These are phyloP conservation scores for Conops quadrifasciatus DNA, from an alignment of 2,888 invertebrate species.

Conservation along the genomic window DNA sequence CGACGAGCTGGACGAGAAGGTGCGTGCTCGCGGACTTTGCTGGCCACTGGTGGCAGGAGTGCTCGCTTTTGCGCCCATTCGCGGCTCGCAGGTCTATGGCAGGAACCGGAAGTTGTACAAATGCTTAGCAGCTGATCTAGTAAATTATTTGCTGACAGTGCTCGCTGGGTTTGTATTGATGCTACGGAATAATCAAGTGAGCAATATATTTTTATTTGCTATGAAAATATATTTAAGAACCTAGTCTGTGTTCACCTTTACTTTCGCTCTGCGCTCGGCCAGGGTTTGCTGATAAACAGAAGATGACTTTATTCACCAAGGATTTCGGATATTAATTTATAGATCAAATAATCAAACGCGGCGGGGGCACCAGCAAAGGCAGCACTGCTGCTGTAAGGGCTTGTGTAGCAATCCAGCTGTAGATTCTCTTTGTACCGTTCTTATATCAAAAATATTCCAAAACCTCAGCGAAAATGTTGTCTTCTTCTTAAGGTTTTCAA, in stretches of 20 bases:
- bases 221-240: not conserved
- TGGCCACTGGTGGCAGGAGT: constrained; percentile 74
- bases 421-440: not conserved
- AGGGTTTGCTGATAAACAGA: too few species aligned
- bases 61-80: constrained; percentile 87
- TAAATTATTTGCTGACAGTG: not conserved
- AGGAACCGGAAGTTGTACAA: not conserved
- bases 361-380: not conserved
- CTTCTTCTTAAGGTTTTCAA: not conserved
- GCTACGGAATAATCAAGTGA: not conserved
- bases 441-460: not conserved
- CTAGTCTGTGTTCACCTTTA: not conserved
- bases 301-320: constrained; percentile 17
- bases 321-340: not conserved
- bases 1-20: constrained; percentile 78
- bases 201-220: not conserved
- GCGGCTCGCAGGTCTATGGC: constrained; percentile 12
- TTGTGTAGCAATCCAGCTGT: constrained; percentile 14
- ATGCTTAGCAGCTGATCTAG: not conserved
- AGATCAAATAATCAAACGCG: too few species aligned
- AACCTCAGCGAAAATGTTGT: too few species aligned
- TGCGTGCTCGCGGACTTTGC: constrained; percentile 77
- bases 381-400: not conserved
- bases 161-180: not conserved
- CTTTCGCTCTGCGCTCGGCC: not conserved